These are phyloP conservation scores for Forbesichthys papilliferus DNA, from an alignment of 2,113 vertebrate genomes.

Conservation along the genomic window DNA sequence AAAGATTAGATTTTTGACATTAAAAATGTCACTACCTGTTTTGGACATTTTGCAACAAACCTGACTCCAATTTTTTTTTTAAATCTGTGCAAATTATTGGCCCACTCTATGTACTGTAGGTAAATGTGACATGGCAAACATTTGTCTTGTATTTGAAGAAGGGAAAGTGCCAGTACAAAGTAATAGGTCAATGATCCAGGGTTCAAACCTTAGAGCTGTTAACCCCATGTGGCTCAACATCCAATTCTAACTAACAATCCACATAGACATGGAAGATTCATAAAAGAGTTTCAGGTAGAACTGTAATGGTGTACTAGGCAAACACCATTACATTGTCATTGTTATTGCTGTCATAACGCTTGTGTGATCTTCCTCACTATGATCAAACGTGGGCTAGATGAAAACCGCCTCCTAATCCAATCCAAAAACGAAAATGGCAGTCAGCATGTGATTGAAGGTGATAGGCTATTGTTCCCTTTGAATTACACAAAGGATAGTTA, in stretches of 20 bases:
- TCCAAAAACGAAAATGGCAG: slow-evolving; percentile 21
- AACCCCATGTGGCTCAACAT: slow-evolving; percentile 44
- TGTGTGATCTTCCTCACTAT: background rate
- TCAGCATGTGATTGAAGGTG: slow-evolving; percentile 23
- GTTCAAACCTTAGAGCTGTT: slow-evolving; percentile 64
- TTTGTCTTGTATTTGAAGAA: slow-evolving; percentile 73
- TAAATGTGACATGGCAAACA: slow-evolving; percentile 70
- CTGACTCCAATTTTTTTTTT: slow-evolving; percentile 17
- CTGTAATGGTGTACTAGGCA: slow-evolving; percentile 12
- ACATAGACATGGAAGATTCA: slow-evolving; percentile 26
- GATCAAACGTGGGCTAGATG: slow-evolving; percentile 12
- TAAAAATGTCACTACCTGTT: background rate
- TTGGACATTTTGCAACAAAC: background rate
- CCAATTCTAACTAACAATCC: slow-evolving; percentile 38
- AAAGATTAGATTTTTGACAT: background rate
- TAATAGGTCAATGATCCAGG: slow-evolving; percentile 75
- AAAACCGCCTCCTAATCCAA: slow-evolving; percentile 10
- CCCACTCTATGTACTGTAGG: slow-evolving; percentile 24
- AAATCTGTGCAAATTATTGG: slow-evolving; percentile 47
- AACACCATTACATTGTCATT: slow-evolving; percentile 40
- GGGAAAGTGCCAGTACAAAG: slow-evolving; percentile 74
- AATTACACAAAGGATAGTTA: background rate
- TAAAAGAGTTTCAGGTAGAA: slow-evolving; percentile 39
- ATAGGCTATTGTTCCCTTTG: background rate
- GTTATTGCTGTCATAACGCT: background rate